Base-by-base conservation (phyloP, 2,888 invertebrate genomes). In the Dynastes maya region DNA sequence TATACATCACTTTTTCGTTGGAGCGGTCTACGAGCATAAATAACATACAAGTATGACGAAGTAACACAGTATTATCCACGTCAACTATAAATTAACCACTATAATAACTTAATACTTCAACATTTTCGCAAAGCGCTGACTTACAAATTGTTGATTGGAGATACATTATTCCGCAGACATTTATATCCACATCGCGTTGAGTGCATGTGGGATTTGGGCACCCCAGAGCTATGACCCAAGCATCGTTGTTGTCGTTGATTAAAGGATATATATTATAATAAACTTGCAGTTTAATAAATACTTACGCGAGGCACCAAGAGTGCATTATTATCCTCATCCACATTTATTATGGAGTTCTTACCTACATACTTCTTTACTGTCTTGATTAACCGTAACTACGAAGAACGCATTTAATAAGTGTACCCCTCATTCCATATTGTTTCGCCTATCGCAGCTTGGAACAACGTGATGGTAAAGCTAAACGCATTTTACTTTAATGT, bases 181-280 rank as follows among this genome's bases (percentile, higher is more conserved):
- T 71, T 71, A 71, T 71, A 16, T 55, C 51, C 53, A 68, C 65
- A 16, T 9, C 13, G 68, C 68, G 49, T 68, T 32, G 37, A 53
- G 49, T 55, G 32, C 53, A 71, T 45, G 55, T 61, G 72, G 58
- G 72, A 72, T 72, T 72, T 72, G 11, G 40, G 61, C 22, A 61
- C 16, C 72, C 72, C 61, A 72, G 45, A 72, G 72, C 72, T 72
- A 72, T 61, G 61, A 22, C 45, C 40, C 27, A 72, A 72, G 53
- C 27, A 55, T 55, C 55, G 16, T 55, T 9, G 32, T 55, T 55
- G 45, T 45, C 45, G 53, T 32, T 71, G 53, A 71, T 55, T 71
- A 53, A 71, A 55, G 55, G 11, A 71, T 71, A 55, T 55, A 55
- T 71, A 55, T 32, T 55, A 37, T 71, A 55, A 55, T 71, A 71